Evolutionary conservation across 1,140 invertebrate genomes (phyloP), one percentile per base, ranked within the genome.

Genomic region (Pentalonia nigronervosa): DNA sequence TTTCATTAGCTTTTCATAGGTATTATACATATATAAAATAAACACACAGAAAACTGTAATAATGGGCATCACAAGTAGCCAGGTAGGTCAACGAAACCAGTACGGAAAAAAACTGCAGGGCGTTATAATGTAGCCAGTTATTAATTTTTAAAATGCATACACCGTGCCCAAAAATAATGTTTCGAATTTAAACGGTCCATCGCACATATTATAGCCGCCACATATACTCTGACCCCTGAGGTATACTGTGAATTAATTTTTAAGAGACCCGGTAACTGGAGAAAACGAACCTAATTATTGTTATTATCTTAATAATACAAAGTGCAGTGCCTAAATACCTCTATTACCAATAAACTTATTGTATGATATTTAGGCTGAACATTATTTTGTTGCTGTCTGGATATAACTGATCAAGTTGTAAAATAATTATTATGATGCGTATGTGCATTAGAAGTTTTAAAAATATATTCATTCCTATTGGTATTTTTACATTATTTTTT

Each of bases 11-110:
- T 76, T 7, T n/a, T 76, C n/a, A n/a, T 76, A 76, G 14, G 30
- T 17, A 17, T 76, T 76, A 76, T 76, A 76, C 60, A 76, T 76
- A 20, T 17, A 76, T 76, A 76, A 76, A 76, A 76, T 89, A 25
- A 89, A 89, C 48, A 36, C n/a, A 17, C 2, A 48, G n/a, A 50
- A 53, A 89, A 20, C 87, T 48, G 48, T 89, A 53, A 88, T 36
- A 89, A 88, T 89, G 47, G 23, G 50, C 20, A 53, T 34, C 17
- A 8, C 4, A 76, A 9, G 3, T 45, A 25, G 30, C 2, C 7
- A 88, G 87, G 48, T 89, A 89, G 87, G 48, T 53, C 87, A 89
- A 34, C 34, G 36, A 89, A 89, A 89, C 17, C 48, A 53, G 36
- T 23, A 36, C 81, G 23, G 3, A 47, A 47, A 88, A 87, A 50